Percentiles rank a stretch among this genome's conserved stretches.
Evolutionary conservation across 2,113 vertebrate species (phyloP).

Genomic region (Hypanus sabinus): DNA sequence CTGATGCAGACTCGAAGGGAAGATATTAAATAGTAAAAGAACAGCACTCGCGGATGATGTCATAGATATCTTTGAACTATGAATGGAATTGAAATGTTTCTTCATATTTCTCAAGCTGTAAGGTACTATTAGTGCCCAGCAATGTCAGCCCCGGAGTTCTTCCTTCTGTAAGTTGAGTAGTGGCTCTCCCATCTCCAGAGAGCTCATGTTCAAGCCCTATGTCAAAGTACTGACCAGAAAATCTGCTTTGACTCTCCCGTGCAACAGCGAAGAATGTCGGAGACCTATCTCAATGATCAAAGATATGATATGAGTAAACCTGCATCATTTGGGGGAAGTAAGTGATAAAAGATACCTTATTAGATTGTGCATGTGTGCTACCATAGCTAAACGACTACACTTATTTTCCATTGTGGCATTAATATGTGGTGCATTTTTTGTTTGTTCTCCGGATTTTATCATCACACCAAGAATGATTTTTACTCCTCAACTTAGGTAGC

Average conservation of each 20-base stretch:
- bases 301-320: background rate
- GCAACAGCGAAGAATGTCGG: background rate
- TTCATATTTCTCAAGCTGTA: background rate
- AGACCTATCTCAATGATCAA: background rate
- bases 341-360: background rate
- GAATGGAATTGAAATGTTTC: background rate
- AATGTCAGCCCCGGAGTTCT: background rate
- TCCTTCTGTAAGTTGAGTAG: background rate
- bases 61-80: background rate
- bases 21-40: too few relatives aligned
- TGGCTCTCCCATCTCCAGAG: too few relatives aligned
- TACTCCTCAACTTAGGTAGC: background rate
- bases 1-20: background rate
- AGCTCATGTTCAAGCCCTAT: background rate
- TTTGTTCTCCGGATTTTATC: background rate
- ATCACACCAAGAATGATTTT: background rate
- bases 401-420: background rate
- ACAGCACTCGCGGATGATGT: background rate
- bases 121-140: background rate
- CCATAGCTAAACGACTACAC: background rate
- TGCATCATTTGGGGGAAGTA: background rate
- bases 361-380: background rate
- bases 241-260: background rate
- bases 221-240: background rate
- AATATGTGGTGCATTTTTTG: background rate